Evolutionary conservation across 2,888 invertebrate genomes (phyloP).

Genomic region (Drosophila setosimentum): DNA sequence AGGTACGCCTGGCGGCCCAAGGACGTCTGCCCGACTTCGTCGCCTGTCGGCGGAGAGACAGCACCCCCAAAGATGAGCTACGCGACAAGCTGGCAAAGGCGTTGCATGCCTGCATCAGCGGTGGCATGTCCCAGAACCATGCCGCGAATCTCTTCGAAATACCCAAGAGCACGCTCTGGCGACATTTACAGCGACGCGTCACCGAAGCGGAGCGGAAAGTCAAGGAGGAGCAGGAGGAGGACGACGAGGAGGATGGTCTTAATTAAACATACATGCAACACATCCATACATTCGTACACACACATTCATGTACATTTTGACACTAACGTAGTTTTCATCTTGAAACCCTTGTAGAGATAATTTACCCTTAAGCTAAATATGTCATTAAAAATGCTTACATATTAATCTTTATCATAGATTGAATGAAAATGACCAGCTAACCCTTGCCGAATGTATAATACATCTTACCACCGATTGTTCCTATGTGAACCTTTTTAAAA

Average conservation of each 20-base stretch:
- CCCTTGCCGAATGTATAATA: background rate
- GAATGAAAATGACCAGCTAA: conserved; percentile 1
- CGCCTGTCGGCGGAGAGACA: conserved; percentile 82
- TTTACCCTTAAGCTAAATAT: conserved; percentile 27
- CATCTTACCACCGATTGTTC: background rate
- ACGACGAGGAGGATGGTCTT: conserved; percentile 59
- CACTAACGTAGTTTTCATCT: conserved; percentile 23
- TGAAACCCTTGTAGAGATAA: conserved; percentile 29
- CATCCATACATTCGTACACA: conserved; percentile 23
- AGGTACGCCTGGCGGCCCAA: conserved; percentile 83
- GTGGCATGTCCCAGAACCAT: conserved; percentile 85
- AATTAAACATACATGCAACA: conserved; percentile 27
- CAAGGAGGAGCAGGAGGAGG: conserved; percentile 63
- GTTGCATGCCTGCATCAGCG: conserved; percentile 82
- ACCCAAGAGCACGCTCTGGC: conserved; percentile 85
- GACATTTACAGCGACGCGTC: conserved; percentile 83
- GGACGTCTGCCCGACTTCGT: conserved; percentile 84
- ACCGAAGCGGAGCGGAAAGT: conserved; percentile 60
- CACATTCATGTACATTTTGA: conserved; percentile 27
- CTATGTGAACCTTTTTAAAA: background rate
- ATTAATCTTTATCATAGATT: conserved; percentile 20
- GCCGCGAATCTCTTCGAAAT: conserved; percentile 84
- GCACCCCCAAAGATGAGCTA: conserved; percentile 83
- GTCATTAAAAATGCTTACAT: conserved; percentile 38
- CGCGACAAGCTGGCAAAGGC: conserved; percentile 83